Base-by-base conservation (phyloP, 2,113 vertebrate genomes). In the Megaleporinus macrocephalus region DNA sequence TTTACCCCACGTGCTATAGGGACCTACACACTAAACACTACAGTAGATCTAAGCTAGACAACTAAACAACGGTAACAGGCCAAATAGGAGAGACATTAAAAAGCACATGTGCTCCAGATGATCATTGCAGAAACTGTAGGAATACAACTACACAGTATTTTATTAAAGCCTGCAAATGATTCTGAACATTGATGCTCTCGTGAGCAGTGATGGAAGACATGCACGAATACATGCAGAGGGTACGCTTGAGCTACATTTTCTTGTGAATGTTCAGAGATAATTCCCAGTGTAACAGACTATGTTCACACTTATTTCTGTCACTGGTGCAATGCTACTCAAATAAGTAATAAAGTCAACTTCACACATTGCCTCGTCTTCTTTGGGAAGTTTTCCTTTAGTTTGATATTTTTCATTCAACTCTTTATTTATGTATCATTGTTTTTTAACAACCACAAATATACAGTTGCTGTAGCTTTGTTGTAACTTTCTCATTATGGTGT, bases 241-340 rank as follows among this genome's bases (percentile, higher is more conserved):
- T 16, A 79, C 27, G 1, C 30, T 41, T 53, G 55, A 24, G 20
- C 61, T 51, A 59, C 36, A 44, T 44, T 22, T 26, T 9, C 24
- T 26, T 59, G 51, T 41, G 41, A 24, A 62, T 29, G n/a, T 55
- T 66, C 12, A 29, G 66, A 41, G 44, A 9, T 11, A 13, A 10
- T 70, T 69, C 68, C 26, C 10, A 71, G 33, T 78, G 63, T 24
- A 76, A 33, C 5, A 18, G 18, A 41, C 4, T 30, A 22, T 59
- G 65, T 12, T 77, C 24, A 63, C 22, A 24, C 20, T 68, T 14
- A 36, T 9, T n/a, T 72, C 30, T 30, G 33, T 59, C 22, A 79
- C 7, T 3, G 30, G 5, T 76, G 73, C 61, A 47, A 79, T 73
- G 76, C 79, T 68, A 30, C 36, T n/a, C n/a, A 83, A 73, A 33